phyloP scores from a whole-genome alignment of 2,797 vertebrate species.

The Chelon labrosus region DNA sequence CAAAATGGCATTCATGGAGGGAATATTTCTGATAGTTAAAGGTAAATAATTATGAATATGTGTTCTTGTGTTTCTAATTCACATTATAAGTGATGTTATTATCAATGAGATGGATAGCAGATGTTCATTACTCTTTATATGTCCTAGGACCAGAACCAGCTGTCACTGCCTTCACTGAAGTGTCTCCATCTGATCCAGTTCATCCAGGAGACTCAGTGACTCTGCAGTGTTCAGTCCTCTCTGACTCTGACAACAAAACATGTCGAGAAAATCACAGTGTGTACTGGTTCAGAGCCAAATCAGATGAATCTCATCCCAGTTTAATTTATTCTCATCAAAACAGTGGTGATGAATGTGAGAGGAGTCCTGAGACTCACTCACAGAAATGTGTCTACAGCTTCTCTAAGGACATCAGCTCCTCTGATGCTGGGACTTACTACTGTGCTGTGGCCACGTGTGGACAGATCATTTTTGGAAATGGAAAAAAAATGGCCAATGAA shows the following conservation, averaged over 20 bases:
- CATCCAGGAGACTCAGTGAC: constrained; percentile 11
- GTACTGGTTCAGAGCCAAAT: constrained; percentile 50
- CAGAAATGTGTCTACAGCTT: too few relatives aligned
- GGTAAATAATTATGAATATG: neutral
- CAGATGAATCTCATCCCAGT: constrained; percentile 19
- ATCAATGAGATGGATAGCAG: fast-evolving
- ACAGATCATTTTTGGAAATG: too few relatives aligned
- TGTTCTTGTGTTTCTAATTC: neutral
- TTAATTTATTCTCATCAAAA: constrained; percentile 23
- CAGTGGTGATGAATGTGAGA: constrained; percentile 19
- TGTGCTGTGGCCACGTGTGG: too few relatives aligned
- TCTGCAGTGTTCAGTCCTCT: constrained; percentile 50
- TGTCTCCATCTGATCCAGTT: neutral
- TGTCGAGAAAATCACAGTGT: constrained; percentile 34
- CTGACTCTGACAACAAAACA: neutral
- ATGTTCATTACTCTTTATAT: neutral
- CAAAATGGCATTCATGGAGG: constrained; percentile 6
- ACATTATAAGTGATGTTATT: fast-evolving
- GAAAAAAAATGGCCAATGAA: too few relatives aligned
- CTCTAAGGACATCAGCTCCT: too few relatives aligned
- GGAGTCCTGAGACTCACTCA: too few relatives aligned
- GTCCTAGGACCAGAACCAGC: constrained; percentile 12
- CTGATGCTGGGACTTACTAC: too few relatives aligned
- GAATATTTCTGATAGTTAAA: constrained; percentile 34
- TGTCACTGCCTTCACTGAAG: constrained; percentile 4